phyloP scores from a whole-genome alignment of 2,888 invertebrate species.

The Amblyjoppa proteus region DNA sequence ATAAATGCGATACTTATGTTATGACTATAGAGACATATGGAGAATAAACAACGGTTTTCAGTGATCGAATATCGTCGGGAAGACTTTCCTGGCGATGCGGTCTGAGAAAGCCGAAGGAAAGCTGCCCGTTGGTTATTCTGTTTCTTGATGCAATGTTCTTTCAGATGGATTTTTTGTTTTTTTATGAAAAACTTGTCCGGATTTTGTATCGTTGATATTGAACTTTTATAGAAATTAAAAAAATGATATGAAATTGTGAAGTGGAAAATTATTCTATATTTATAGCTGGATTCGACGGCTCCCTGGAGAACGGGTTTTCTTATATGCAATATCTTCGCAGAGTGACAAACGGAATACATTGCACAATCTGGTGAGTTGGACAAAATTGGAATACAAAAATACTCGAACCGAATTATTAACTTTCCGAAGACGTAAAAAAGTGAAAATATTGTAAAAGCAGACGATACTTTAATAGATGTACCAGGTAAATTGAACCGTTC shows the following conservation, averaged over 20 bases:
- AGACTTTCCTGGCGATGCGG: slow-evolving; percentile 17
- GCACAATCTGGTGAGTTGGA: too few relatives aligned
- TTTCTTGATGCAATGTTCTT: neutral
- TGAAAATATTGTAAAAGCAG: too few relatives aligned
- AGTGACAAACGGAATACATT: too few relatives aligned
- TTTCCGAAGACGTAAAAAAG: too few relatives aligned
- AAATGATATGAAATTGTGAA: neutral
- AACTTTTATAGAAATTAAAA: neutral
- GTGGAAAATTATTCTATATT: too few relatives aligned
- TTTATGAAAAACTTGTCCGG: neutral
- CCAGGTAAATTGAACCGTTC: too few relatives aligned
- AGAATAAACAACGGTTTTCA: slow-evolving; percentile 43
- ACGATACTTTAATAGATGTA: too few relatives aligned
- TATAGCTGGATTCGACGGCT: too few relatives aligned
- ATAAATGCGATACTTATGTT: slow-evolving; percentile 43
- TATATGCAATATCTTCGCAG: too few relatives aligned
- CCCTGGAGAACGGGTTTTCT: too few relatives aligned
- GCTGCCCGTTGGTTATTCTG: neutral
- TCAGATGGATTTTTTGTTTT: neutral
- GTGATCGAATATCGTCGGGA: slow-evolving; percentile 22
- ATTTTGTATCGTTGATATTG: neutral
- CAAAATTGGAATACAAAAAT: too few relatives aligned
- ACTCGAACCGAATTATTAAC: too few relatives aligned
- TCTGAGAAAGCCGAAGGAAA: neutral
- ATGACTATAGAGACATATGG: slow-evolving; percentile 31